A percentile compares a stretch with the other conserved stretches of the same genome.
Evolutionary conservation across 2,888 invertebrate genomes (phyloP).

Genomic region (Allacma fusca): DNA sequence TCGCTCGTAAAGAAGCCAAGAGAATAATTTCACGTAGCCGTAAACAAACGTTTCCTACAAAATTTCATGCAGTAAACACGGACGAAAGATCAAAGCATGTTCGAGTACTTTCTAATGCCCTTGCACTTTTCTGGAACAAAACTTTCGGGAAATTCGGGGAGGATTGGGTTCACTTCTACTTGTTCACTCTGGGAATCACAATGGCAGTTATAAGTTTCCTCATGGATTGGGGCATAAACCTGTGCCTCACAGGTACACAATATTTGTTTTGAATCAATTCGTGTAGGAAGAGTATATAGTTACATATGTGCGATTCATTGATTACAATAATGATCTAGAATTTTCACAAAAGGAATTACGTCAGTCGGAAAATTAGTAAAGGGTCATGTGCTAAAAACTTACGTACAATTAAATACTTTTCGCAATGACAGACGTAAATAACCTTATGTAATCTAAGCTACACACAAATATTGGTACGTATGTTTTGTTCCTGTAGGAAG

Average conservation of each 20-base stretch:
- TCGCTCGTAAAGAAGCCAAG: conserved; percentile 89
- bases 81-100: conserved; percentile 63
- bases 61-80: conserved; percentile 63
- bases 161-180: conserved; percentile 87
- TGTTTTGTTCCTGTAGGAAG: neutral
- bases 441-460: no score
- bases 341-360: no score
- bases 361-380: no score
- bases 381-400: no score
- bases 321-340: no score
- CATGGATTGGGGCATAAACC: conserved; percentile 91
- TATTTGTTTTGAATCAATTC: conserved; percentile 48
- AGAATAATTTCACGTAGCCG: conserved; percentile 70
- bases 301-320: no score
- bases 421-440: no score
- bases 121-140: conserved; percentile 81
- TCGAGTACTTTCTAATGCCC: conserved; percentile 63
- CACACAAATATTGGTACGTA: no score
- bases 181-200: conserved; percentile 89
- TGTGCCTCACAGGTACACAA: conserved; percentile 84
- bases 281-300: no score
- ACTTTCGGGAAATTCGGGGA: conserved; percentile 89
- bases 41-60: neutral
- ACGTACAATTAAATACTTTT: no score
- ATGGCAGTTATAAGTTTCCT: conserved; percentile 93